Conservation (phyloP, 2,113 vertebrate species). For the Manacus vitellinus region DNA sequence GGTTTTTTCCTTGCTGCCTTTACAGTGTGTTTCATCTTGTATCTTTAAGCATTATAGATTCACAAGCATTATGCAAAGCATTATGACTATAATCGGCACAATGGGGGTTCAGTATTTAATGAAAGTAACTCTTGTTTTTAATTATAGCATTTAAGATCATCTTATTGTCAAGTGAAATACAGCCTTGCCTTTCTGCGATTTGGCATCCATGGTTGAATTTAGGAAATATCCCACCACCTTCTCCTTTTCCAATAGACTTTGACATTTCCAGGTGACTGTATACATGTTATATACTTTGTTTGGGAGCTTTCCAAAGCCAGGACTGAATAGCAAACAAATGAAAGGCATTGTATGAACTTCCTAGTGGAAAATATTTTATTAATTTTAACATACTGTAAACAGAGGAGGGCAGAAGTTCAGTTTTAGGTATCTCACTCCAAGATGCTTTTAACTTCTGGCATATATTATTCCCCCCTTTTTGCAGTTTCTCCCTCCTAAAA, state of each 20-base stretch:
- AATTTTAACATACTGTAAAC: background rate
- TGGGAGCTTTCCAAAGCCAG: background rate
- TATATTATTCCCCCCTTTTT: background rate
- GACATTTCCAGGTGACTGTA: background rate
- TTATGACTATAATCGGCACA: conserved; percentile 63
- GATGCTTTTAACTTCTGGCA: conserved; percentile 19
- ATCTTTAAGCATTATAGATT: conserved; percentile 70
- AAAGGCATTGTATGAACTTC: background rate
- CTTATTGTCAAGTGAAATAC: conserved; percentile 69
- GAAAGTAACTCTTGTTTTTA: conserved; percentile 77
- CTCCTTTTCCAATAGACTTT: background rate
- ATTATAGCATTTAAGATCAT: conserved; percentile 76
- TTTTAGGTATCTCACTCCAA: background rate
- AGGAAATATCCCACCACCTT: background rate
- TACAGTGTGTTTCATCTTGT: conserved; percentile 18
- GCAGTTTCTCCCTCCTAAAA: background rate
- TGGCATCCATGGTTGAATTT: background rate
- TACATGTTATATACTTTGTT: background rate
- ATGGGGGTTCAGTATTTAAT: conserved; percentile 74
- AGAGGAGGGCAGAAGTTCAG: background rate
- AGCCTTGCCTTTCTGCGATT: background rate
- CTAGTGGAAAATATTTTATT: conserved; percentile 31
- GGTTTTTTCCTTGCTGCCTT: background rate
- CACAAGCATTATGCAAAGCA: conserved; percentile 67
- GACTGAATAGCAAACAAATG: background rate